Evolutionary conservation across 2,888 invertebrate species (phyloP).

Genomic region (Cheilosia vulpina): DNA sequence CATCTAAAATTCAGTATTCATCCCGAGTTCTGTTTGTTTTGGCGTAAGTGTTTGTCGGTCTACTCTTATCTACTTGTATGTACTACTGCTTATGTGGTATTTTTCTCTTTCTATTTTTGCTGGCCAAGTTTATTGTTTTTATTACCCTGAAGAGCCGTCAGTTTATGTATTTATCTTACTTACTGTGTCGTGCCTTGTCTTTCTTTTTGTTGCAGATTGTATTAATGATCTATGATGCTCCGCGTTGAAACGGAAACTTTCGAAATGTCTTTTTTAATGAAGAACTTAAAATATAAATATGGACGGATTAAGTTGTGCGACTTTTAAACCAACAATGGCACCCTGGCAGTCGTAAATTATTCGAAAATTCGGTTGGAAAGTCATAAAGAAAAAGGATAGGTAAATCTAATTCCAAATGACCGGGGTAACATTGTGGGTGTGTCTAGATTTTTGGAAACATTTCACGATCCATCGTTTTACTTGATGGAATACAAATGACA

Average conservation of each 20-base stretch:
- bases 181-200: not conserved
- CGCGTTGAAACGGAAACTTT: conserved; percentile 42
- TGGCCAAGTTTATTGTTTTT: conserved; percentile 24
- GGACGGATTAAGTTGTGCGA: conserved; percentile 2
- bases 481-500: not conserved
- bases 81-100: not conserved
- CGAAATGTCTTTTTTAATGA: not conserved
- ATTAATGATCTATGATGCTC: conserved; percentile 38
- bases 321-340: conserved; percentile 39
- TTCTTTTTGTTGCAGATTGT: conserved; percentile 6
- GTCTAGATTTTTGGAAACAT: not conserved
- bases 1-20: conserved; percentile 23
- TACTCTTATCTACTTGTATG: not conserved
- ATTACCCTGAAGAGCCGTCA: conserved; percentile 49
- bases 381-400: not conserved
- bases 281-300: conserved; percentile 28
- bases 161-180: conserved; percentile 44
- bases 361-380: conserved; percentile 2
- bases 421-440: not conserved
- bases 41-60: conserved; percentile 14
- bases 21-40: conserved; percentile 45
- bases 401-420: conserved; percentile 3
- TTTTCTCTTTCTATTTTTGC: conserved; percentile 10
- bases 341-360: conserved; percentile 34
- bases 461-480: not conserved